A percentile compares a stretch with the other conserved stretches of the same genome.
These are phyloP conservation scores for Cladorhizidae sp. DNA, from an alignment of 37 sponge, comb jelly and placozoan genomes.

Conservation along the genomic window DNA sequence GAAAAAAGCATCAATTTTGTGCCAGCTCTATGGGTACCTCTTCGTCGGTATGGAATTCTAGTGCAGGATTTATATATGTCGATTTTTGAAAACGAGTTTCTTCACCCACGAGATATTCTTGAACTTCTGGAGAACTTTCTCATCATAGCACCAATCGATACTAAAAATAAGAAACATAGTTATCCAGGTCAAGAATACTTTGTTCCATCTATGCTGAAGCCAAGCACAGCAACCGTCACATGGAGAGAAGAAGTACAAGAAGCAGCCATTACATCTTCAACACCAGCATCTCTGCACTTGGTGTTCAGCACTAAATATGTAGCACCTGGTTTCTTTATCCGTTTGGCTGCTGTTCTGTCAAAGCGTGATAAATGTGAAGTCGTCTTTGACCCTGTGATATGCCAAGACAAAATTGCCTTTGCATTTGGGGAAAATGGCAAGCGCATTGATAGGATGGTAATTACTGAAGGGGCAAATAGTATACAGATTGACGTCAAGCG, in stretches of 20 bases:
- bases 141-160: conserved; percentile 6
- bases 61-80: conserved; percentile 30
- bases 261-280: not conserved
- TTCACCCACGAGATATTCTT: conserved; percentile 16
- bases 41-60: conserved; percentile 41
- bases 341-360: conserved; percentile 29
- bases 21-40: not conserved
- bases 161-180: not conserved
- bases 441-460: conserved; percentile 21
- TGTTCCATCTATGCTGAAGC: conserved; percentile 22
- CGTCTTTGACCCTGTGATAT: conserved; percentile 19
- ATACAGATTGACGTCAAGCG: conserved; percentile 23
- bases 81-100: conserved; percentile 17
- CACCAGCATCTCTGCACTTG: conserved; percentile 39
- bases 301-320: conserved; percentile 32
- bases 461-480: not conserved
- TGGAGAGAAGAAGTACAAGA: not conserved
- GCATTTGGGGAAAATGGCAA: conserved; percentile 7
- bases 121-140: conserved; percentile 30
- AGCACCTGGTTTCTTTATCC: conserved; percentile 60
- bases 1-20: not conserved
- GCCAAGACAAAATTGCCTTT: conserved; percentile 29
- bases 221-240: not conserved
- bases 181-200: conserved; percentile 21
- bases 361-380: not conserved